Evolutionary conservation across 2,888 invertebrate species (phyloP).

Genomic region (Subacronicta megacephala): DNA sequence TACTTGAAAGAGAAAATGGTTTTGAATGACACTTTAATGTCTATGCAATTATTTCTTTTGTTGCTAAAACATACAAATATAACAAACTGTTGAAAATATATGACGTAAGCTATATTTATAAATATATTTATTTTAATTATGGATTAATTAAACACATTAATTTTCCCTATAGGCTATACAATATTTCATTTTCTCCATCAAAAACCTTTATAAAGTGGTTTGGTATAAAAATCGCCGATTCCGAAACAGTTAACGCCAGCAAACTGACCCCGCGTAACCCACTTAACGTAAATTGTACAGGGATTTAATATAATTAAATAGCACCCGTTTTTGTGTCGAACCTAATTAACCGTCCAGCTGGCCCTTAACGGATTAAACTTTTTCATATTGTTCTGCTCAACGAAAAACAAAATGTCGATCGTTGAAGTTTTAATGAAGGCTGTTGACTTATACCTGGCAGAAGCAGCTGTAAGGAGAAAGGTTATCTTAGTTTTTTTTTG

Average conservation of each 20-base stretch:
- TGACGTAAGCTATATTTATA: too few species aligned
- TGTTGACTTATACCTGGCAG: constrained; percentile 18
- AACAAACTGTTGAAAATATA: too few species aligned
- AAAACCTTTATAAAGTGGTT: constrained; percentile 3
- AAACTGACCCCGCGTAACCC: constrained; percentile 60
- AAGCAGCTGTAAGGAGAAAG: constrained; percentile 22
- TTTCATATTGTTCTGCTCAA: constrained; percentile 50
- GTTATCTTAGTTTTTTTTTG: constrained; percentile 38
- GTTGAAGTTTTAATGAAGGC: constrained; percentile 69
- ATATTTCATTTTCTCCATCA: constrained; percentile 11
- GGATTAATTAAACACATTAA: background rate
- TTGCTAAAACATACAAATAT: too few species aligned
- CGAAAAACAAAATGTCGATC: constrained; percentile 62
- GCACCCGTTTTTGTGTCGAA: constrained; percentile 68
- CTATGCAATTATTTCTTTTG: too few species aligned
- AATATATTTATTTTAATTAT: too few species aligned
- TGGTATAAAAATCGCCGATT: constrained; percentile 47
- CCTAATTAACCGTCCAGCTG: constrained; percentile 67
- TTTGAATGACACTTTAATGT: too few species aligned
- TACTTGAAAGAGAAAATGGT: too few species aligned
- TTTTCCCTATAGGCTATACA: background rate
- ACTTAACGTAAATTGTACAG: constrained; percentile 64
- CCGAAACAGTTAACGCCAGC: constrained; percentile 61
- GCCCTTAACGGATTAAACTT: constrained; percentile 60
- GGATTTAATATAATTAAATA: constrained; percentile 71